Conservation (phyloP, 2,113 vertebrate genomes). For the Callipepla squamata region DNA sequence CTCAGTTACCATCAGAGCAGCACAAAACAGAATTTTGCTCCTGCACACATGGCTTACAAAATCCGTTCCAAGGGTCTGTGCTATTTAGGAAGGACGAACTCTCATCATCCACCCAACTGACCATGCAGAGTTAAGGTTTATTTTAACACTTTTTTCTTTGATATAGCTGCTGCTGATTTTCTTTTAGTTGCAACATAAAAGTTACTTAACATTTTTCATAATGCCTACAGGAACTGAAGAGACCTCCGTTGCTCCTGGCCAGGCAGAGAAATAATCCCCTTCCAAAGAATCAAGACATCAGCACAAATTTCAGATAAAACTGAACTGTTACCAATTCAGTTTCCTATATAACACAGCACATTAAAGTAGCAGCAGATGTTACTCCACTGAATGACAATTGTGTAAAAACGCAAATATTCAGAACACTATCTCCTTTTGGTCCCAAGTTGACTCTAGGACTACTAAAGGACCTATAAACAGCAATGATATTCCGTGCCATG, state of each 20-base stretch:
- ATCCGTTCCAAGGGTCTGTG: background rate
- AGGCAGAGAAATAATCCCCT: background rate
- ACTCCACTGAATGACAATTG: background rate
- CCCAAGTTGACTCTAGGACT: constrained; percentile 22
- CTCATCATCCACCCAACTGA: background rate
- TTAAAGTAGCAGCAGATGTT: constrained; percentile 40
- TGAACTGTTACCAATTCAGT: background rate
- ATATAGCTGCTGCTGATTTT: background rate
- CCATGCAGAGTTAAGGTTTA: background rate
- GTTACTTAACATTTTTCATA: background rate
- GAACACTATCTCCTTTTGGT: background rate
- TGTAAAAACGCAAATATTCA: background rate
- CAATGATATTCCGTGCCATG: background rate
- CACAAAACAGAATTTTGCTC: background rate
- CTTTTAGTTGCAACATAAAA: background rate
- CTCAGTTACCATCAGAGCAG: background rate
- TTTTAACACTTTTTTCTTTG: background rate
- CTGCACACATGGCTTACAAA: background rate
- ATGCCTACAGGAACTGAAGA: background rate
- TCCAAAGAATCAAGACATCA: background rate
- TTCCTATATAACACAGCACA: background rate
- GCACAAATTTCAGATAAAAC: constrained; percentile 44
- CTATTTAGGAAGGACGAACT: background rate
- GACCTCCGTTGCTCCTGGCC: background rate
- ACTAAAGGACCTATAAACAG: background rate